These are phyloP conservation scores for Pica pica DNA, from an alignment of 2,113 vertebrate species.

Conservation along the genomic window DNA sequence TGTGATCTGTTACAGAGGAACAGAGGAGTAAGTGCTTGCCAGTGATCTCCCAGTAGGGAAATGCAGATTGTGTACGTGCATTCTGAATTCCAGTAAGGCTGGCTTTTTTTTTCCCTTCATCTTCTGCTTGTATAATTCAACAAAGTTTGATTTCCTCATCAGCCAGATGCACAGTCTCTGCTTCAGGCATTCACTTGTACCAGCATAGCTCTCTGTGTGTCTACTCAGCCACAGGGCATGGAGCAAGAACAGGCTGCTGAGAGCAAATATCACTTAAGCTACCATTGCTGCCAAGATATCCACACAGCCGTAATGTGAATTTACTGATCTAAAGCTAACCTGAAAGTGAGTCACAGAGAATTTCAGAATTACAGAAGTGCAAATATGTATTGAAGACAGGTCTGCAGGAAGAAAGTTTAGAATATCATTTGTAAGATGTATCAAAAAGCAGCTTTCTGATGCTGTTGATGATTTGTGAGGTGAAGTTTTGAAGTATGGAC, in stretches of 20 bases:
- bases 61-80: not conserved
- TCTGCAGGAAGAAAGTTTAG: not conserved
- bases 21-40: not conserved
- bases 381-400: not conserved
- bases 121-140: slow-evolving; percentile 9
- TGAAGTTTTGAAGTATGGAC: not conserved
- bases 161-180: not conserved
- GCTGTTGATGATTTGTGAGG: not conserved
- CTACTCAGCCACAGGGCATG: not conserved
- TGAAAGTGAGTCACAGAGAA: not conserved
- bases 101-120: not conserved
- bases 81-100: not conserved
- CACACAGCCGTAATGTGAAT: not conserved
- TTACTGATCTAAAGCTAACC: not conserved
- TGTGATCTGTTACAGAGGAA: not conserved
- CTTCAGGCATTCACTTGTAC: not conserved
- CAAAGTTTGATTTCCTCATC: not conserved
- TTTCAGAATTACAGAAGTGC: not conserved
- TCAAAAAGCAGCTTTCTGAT: not conserved
- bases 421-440: not conserved
- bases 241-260: not conserved
- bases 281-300: not conserved
- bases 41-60: not conserved
- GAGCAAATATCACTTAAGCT: not conserved
- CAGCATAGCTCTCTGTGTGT: fast-evolving